Evolutionary conservation across 2,797 vertebrate species (phyloP), one percentile per base, ranked within the genome.

Genomic region (Adrianichthys oophorus): DNA sequence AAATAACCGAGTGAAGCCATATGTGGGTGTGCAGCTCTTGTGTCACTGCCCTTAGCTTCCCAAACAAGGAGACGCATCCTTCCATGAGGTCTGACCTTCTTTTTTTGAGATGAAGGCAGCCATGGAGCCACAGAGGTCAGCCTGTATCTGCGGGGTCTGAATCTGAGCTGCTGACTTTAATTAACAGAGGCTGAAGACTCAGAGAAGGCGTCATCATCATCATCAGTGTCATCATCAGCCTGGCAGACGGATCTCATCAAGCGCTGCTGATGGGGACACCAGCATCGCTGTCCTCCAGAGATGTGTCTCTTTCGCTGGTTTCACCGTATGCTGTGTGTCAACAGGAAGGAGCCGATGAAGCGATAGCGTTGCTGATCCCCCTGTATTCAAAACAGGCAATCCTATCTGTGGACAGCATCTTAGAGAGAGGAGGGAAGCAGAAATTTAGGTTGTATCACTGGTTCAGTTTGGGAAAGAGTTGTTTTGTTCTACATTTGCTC

Each of bases 281-380:
- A 40, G 63, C 48, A 41, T 64, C 73, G 2, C 41, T 19, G 53
- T 69, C 56, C 61, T 69, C 63, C 5, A 8, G 52, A 67, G 73
- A 62, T 37, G 32, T 15, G 59, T 44, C 59, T 48, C 52, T 43
- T 32, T 16, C 17, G 62, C n/a, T 3, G 15, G 42, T 40, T 44
- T 44, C 29, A 19, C 18, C 29, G 51, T 41, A 50, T 24, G 47
- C 23, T 32, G 37, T 18, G 63, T 48, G 56, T 74, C 72, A 79
- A 73, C 82, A 82, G 79, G 79, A 85, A 81, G 74, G n/a, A 67
- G 77, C 58, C 53, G 83, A 85, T 82, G 45, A 71, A 56, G 48
- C 23, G 32, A 37, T 37, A 37, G 32, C 12, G 32, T 12, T 12
- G 32, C 32, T 37, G 74, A 72, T 71, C 62, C 58, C 59, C 10